These are phyloP conservation scores for Tyrannus savana DNA, from an alignment of 2,113 vertebrate species.

Conservation along the genomic window DNA sequence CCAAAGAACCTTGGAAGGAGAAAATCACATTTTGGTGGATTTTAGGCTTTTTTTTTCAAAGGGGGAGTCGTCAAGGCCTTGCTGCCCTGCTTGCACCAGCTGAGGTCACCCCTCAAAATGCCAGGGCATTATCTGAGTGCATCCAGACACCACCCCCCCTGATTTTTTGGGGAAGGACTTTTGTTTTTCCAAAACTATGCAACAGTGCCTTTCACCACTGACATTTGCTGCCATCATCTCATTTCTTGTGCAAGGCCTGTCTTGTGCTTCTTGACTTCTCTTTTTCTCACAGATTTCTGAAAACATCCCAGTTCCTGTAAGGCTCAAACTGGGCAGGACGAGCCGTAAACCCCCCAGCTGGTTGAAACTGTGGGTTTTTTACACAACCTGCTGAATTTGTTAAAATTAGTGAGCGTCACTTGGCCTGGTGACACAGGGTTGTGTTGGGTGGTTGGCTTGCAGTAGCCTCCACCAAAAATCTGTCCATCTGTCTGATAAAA, in stretches of 20 bases:
- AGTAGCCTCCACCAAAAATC: not conserved
- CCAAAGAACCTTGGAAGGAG: not conserved
- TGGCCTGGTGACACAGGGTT: not conserved
- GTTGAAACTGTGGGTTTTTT: not conserved
- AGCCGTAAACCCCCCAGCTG: not conserved
- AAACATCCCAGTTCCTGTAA: fast-evolving
- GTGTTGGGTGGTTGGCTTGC: not conserved
- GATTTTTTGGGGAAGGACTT: fast-evolving
- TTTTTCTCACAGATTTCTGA: not conserved
- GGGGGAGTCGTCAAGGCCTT: not conserved
- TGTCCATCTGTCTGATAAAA: not conserved
- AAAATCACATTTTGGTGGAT: not conserved
- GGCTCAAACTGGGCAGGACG: fast-evolving
- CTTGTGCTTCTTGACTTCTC: not conserved
- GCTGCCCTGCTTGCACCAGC: not conserved
- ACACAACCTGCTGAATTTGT: not conserved
- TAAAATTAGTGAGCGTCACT: not conserved
- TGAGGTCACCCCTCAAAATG: not conserved
- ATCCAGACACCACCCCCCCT: fast-evolving
- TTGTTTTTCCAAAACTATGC: not conserved
- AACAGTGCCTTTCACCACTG: not conserved
- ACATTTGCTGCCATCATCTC: not conserved
- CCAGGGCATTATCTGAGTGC: fast-evolving
- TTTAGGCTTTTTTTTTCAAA: not conserved
- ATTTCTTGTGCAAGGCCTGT: not conserved